Conservation (phyloP, 2,797 vertebrate genomes). For the Argyrosomus regius region DNA sequence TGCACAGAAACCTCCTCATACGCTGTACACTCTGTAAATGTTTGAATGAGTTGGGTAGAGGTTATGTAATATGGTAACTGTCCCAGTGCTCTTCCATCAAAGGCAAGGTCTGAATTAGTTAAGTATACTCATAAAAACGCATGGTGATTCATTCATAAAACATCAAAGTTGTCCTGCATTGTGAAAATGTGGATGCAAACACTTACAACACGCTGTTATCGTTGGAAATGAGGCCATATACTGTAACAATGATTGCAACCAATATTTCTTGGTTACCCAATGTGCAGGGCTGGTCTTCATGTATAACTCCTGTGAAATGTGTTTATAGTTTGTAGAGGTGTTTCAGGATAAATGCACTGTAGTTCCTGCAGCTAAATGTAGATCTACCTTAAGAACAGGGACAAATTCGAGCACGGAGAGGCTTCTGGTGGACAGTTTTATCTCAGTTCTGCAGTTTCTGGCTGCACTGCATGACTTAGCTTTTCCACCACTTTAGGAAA, state of each 20-base stretch:
- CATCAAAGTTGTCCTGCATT: constrained; percentile 60
- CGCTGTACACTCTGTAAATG: constrained; percentile 27
- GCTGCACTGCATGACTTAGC: background rate
- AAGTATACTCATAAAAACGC: constrained; percentile 40
- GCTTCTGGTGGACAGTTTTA: background rate
- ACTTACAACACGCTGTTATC: constrained; percentile 28
- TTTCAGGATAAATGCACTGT: background rate
- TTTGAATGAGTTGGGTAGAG: constrained; percentile 36
- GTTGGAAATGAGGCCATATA: constrained; percentile 33
- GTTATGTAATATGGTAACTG: constrained; percentile 47
- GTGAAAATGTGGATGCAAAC: constrained; percentile 32
- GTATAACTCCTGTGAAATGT: background rate
- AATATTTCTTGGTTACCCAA: background rate
- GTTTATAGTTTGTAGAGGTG: background rate
- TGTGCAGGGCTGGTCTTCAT: background rate
- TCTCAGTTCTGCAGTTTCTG: background rate
- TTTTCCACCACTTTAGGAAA: background rate
- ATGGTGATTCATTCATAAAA: constrained; percentile 63
- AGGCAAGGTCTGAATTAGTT: constrained; percentile 56
- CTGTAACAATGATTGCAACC: background rate
- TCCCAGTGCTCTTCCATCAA: constrained; percentile 63
- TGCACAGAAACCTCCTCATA: constrained; percentile 23
- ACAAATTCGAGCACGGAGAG: background rate
- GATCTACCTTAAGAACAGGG: background rate
- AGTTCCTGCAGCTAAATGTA: background rate